Evolutionary conservation across 1,140 invertebrate genomes (phyloP), one percentile per base, ranked within the genome.

Genomic region (Macrobrachium nipponense): DNA sequence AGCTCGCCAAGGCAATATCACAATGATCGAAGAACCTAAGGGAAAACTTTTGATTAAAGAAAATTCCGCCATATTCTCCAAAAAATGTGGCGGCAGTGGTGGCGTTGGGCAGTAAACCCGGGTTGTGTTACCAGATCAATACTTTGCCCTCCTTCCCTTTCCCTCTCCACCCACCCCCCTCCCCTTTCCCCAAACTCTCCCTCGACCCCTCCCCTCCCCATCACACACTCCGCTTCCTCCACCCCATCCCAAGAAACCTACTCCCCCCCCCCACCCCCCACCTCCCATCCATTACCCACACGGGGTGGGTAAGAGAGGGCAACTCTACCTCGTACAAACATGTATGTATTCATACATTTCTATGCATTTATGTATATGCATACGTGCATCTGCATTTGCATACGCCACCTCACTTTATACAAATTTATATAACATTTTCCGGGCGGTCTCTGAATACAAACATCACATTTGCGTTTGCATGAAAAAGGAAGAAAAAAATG

Each of bases 21-120:
- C 79, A 85, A 86, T 86, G 77, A 80, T 80, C 59, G 77, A 86
- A 78, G 68, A 79, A 86, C 77, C 64, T 68, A 70, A 68, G 66
- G n/a, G 75, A 78, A 79, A 86, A 86, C 83, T 86, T 86, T 86
- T 86, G 77, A 86, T 86, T 86, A 86, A 86, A 86, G 83, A 86
- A 86, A 86, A 86, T 80, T 86, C 83, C 59, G 59, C 77, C 83
- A 80, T 86, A 86, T 86, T 86, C 43, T 62, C 20, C 64, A 77
- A 79, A 86, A 86, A 86, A 86, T 75, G 83, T 60, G 68, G 80
- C 77, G 77, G 44, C 75, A 59, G 43, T 60, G 68, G 80, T 77
- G 77, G 44, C 75, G 68, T 27, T 60, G 77, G 77, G 44, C 51
- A 86, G 83, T 75, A 79, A 72, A 86, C 77, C 76, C 62, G 70